Conservation (phyloP, 2,888 invertebrate species). For the Caenorhabditis macrosperma region DNA sequence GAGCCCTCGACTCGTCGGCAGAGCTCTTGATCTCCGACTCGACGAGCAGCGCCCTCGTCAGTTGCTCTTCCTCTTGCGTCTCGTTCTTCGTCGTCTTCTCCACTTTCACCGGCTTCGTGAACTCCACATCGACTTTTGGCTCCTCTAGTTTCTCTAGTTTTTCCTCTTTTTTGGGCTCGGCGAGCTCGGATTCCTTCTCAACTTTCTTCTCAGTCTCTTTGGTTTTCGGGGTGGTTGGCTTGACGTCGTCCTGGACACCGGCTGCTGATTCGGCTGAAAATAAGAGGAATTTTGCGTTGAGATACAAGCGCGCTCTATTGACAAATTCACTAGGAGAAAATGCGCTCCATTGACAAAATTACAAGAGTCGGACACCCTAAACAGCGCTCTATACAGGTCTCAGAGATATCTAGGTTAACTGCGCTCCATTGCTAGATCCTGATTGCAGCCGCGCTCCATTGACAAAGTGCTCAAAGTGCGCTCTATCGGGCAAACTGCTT, state of each 20-base stretch:
- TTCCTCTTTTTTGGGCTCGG: conserved; percentile 19
- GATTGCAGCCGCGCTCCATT: too few relatives aligned
- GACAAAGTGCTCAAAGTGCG: too few relatives aligned
- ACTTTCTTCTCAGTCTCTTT: conserved; percentile 13
- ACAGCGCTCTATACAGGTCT: too few relatives aligned
- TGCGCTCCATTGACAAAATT: too few relatives aligned
- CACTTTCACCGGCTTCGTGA: not conserved
- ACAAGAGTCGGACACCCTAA: too few relatives aligned
- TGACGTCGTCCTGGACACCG: conserved; percentile 21
- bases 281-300: too few relatives aligned
- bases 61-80: conserved; percentile 1
- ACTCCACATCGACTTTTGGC: conserved; percentile 14
- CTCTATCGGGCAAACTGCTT: not conserved
- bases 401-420: too few relatives aligned
- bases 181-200: too few relatives aligned
- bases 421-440: too few relatives aligned
- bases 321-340: too few relatives aligned
- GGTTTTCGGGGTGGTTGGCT: conserved; percentile 3
- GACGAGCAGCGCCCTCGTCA: conserved; percentile 37
- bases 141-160: conserved; percentile 23
- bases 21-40: conserved; percentile 43
- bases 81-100: not conserved
- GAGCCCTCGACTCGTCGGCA: conserved; percentile 33
- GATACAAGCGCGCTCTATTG: too few relatives aligned
- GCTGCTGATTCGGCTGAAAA: conserved; percentile 14